These are phyloP conservation scores for Aulostomus chinensis DNA, from an alignment of 2,797 vertebrate genomes.

Conservation along the genomic window DNA sequence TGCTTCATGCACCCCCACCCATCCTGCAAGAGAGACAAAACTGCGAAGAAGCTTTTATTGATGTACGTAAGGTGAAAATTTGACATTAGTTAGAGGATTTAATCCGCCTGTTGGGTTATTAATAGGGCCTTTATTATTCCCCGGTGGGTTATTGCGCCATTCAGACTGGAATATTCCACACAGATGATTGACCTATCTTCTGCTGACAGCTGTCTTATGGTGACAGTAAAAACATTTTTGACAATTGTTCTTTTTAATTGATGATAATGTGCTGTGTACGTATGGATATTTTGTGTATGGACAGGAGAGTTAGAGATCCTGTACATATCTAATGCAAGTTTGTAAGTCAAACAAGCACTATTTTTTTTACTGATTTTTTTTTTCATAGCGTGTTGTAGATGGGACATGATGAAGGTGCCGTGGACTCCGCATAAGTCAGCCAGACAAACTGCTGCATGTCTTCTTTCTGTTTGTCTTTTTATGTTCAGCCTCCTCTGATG, in stretches of 20 bases:
- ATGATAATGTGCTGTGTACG: conserved; percentile 33
- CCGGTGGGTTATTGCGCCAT: conserved; percentile 48
- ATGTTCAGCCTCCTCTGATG: conserved; percentile 34
- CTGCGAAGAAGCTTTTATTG: not conserved
- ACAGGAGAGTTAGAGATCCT: conserved; percentile 52
- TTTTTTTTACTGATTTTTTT: conserved; percentile 4
- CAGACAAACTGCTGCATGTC: conserved; percentile 15
- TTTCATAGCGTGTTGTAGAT: conserved; percentile 10
- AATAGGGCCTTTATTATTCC: conserved; percentile 48
- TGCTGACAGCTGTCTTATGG: conserved; percentile 60
- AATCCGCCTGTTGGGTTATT: conserved; percentile 42
- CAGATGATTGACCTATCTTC: conserved; percentile 62
- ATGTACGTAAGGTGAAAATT: conserved; percentile 12
- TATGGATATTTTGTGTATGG: conserved; percentile 56
- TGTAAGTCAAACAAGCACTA: conserved; percentile 63
- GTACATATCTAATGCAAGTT: conserved; percentile 30
- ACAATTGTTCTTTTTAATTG: conserved; percentile 41
- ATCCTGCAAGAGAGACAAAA: not conserved
- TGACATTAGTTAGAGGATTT: not conserved
- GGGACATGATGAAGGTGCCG: conserved; percentile 15
- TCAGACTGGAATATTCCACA: conserved; percentile 73
- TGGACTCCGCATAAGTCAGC: conserved; percentile 22
- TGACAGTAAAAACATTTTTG: conserved; percentile 42
- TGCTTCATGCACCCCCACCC: not conserved
- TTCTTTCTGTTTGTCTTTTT: conserved; percentile 13